phyloP scores from a whole-genome alignment of 2,888 invertebrate genomes.

The Mythimna impura region DNA sequence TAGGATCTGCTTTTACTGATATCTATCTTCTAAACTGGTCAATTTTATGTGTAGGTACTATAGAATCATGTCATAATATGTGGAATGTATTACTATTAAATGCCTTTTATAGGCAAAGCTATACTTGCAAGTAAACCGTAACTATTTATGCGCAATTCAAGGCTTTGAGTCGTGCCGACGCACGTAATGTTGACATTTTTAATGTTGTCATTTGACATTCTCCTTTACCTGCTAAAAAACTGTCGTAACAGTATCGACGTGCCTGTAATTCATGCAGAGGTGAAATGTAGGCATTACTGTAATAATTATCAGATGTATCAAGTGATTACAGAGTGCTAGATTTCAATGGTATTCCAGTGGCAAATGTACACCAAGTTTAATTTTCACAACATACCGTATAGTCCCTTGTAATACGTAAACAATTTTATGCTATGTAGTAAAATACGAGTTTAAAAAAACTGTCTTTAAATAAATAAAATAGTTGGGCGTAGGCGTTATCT shows the following conservation, averaged over 20 bases:
- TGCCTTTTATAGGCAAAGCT: constrained; percentile 21
- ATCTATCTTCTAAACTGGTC: not conserved
- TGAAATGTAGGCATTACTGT: constrained; percentile 1
- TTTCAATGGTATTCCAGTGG: constrained; percentile 9
- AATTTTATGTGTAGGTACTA: not conserved
- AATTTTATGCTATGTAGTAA: not conserved
- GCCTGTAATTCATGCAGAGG: constrained; percentile 7
- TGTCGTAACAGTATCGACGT: constrained; percentile 9
- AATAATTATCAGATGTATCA: not conserved
- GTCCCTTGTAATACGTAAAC: not conserved
- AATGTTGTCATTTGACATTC: constrained; percentile 38
- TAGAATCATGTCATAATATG: not conserved
- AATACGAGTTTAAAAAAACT: not conserved
- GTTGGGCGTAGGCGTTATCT: constrained; percentile 3
- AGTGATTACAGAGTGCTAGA: not conserved
- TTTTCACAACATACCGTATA: not conserved
- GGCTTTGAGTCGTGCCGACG: constrained; percentile 53
- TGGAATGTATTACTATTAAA: constrained; percentile 12
- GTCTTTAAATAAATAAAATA: constrained; percentile 5
- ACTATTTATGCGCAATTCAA: constrained; percentile 57
- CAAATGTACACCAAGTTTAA: not conserved
- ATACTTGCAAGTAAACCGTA: constrained; percentile 27
- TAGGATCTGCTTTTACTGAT: not conserved
- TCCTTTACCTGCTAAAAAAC: constrained; percentile 32
- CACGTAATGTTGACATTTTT: constrained; percentile 48